Evolutionary conservation across 2,797 vertebrate species (phyloP), one percentile per base, ranked within the genome.

Genomic region (Sitta carolinensis): DNA sequence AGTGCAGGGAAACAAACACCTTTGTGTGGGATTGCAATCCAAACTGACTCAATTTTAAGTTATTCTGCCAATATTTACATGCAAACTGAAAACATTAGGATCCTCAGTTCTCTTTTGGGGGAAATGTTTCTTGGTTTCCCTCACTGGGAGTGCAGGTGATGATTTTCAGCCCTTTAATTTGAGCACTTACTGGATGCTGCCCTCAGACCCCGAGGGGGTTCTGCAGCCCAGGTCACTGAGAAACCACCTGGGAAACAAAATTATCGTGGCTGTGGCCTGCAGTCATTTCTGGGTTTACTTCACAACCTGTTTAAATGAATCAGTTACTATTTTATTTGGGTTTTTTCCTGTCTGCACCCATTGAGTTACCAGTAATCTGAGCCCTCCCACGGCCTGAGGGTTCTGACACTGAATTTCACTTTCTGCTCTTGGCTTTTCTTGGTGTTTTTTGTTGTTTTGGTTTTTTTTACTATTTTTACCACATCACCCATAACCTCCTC

Each of bases 121-220:
- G 40, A 52, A 25, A 25, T 21, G 20, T 54, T 47, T 34, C 1
- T 18, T 8, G 38, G 3, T 79, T 69, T 50, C 50, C 50, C 74
- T 54, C 34, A 0, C 0, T 26, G 40, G 5, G 3, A 23, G 55
- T 10, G 55, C 40, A 52, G 34, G 1, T 5, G 51, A 8, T 34
- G 68, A 30, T 43, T 43, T 52, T 40, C 64, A 8, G 0, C 4
- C 12, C 0, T 2, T 16, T 23, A 0, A 3, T 3, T 30, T 47
- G 45, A 73, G 17, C 9, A 1, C 36, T 48, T 58, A 23, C 55
- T 0, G 22, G 45, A 0, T 50, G 61, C 52, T 92, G 50, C 36
- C 20, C 29, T 47, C n/a, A 1, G 17, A 5, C 23, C 3, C 38
- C 0, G 9, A 21, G 34, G 23, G 45, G 27, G 1, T 63, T 54